Conservation (phyloP, 2,113 vertebrate species). For the Cryptomyrus ogoouensis region DNA sequence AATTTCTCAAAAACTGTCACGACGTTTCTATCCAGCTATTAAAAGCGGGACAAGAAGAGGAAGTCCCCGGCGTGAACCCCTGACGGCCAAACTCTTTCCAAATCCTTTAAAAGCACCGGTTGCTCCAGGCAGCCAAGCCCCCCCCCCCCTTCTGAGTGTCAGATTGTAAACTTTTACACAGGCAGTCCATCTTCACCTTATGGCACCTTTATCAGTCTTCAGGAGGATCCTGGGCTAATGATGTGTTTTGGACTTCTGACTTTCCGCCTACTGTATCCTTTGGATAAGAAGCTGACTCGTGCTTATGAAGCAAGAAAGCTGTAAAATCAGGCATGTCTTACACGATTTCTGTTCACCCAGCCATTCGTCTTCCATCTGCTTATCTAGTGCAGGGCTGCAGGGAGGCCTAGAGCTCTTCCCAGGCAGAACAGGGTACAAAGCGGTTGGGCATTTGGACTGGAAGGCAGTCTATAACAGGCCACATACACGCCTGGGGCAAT, state of each 20-base stretch:
- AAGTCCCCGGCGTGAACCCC: background rate
- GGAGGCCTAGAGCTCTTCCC: background rate
- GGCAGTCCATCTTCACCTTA: background rate
- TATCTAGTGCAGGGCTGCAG: background rate
- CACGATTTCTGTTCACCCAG: background rate
- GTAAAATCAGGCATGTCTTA: background rate
- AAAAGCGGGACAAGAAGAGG: background rate
- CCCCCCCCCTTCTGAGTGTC: background rate
- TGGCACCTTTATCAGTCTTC: background rate
- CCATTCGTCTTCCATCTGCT: background rate
- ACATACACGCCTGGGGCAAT: background rate
- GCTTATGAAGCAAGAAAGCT: background rate
- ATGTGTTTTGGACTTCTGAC: background rate
- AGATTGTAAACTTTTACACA: background rate
- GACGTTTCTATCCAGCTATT: background rate
- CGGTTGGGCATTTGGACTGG: background rate
- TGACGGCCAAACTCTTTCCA: background rate
- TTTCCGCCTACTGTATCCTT: background rate
- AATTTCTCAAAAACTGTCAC: background rate
- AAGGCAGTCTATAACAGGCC: background rate
- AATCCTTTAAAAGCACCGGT: background rate
- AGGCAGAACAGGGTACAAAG: background rate
- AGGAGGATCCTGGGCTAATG: background rate
- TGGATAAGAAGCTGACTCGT: background rate
- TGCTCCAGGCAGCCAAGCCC: background rate